Evolutionary conservation across 2,113 vertebrate species (phyloP).

Genomic region (Cyprinodon tularosa): DNA sequence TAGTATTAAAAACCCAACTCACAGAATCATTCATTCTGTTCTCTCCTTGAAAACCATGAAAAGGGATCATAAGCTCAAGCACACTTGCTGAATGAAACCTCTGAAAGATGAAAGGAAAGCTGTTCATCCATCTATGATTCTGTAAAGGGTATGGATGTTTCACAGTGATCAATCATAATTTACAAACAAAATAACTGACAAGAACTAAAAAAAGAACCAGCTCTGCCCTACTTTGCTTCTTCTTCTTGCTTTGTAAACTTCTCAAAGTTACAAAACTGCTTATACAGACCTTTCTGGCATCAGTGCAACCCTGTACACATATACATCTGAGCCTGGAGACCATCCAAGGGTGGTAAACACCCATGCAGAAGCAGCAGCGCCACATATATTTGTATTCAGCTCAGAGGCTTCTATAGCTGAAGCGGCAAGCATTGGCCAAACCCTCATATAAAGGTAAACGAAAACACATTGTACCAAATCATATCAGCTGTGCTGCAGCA

Average conservation of each 20-base stretch:
- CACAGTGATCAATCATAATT: neutral
- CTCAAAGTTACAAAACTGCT: conserved; percentile 55
- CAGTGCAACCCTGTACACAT: conserved; percentile 57
- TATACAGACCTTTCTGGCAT: conserved; percentile 56
- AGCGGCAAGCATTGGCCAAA: conserved; percentile 54
- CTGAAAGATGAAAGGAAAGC: too few relatives aligned
- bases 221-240: conserved; percentile 13
- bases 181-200: too few relatives aligned
- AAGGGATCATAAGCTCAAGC: neutral
- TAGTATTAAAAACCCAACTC: too few relatives aligned
- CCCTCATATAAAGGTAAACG: conserved; percentile 60
- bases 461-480: conserved; percentile 38
- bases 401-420: conserved; percentile 41
- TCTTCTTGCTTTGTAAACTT: conserved; percentile 29
- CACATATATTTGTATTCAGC: conserved; percentile 58
- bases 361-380: conserved; percentile 40
- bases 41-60: neutral
- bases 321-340: conserved; percentile 51
- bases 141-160: neutral
- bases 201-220: too few relatives aligned
- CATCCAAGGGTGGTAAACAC: conserved; percentile 57
- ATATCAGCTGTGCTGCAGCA: conserved; percentile 42
- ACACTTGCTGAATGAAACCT: neutral
- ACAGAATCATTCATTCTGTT: neutral
- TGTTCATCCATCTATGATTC: too few relatives aligned